Percentiles rank a stretch among this genome's conserved stretches.
phyloP scores from a whole-genome alignment of 2,888 invertebrate genomes.

The Shargacucullia verbasci region DNA sequence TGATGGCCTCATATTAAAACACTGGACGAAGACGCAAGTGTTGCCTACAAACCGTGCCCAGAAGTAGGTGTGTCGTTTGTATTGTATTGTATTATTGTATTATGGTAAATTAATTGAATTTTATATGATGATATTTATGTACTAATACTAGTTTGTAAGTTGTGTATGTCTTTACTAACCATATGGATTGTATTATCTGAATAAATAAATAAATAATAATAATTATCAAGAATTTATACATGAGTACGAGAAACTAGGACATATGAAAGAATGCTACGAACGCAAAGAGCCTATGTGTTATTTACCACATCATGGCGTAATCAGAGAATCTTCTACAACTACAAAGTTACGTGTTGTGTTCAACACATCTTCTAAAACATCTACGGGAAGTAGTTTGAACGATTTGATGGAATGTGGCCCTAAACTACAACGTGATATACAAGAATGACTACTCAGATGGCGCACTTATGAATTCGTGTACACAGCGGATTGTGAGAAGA shows the following conservation, averaged over 20 bases:
- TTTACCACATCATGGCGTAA: conserved; percentile 30
- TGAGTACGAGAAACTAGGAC: conserved; percentile 17
- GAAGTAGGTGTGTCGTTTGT: no score
- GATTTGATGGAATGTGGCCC: no score
- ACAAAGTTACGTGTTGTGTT: conserved; percentile 25
- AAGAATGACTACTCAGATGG: conserved; percentile 4
- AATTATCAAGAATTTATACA: conserved; percentile 16
- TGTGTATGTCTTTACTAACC: no score
- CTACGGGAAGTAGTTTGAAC: conserved; percentile 18
- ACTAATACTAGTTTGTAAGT: no score
- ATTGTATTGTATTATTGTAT: no score
- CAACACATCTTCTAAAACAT: conserved; percentile 14
- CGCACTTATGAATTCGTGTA: conserved; percentile 12
- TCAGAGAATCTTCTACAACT: conserved; percentile 13
- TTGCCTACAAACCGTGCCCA: no score
- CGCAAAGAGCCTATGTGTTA: conserved; percentile 4
- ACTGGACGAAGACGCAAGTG: no score
- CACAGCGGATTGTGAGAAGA: conserved; percentile 18
- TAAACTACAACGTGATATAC: conserved; percentile 19
- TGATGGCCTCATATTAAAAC: no score
- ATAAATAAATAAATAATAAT: no score
- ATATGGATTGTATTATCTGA: no score
- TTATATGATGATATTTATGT: no score
- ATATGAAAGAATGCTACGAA: conserved; percentile 6
- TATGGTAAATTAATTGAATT: no score